Base-by-base conservation (phyloP, 2,888 invertebrate genomes). In the Meiosimyza decipiens region DNA sequence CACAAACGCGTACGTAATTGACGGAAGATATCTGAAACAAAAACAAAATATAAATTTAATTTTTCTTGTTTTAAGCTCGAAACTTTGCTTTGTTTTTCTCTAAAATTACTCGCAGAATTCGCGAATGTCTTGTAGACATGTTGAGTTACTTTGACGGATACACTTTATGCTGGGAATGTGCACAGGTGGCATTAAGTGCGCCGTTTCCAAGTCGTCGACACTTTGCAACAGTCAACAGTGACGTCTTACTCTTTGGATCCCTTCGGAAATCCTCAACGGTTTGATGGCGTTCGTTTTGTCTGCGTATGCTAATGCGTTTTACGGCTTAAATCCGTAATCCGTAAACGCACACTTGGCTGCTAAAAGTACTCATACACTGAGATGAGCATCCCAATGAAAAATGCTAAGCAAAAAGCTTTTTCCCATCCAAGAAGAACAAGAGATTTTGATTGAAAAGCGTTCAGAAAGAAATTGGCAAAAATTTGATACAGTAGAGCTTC, bases 111-210 rank as follows among this genome's bases (percentile, higher is more conserved):
- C 40, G 40, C 40, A 40, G 40, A 9, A 18, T 51, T 51, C 33
- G 16, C 11, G 12, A 7, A 40, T 59, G 59, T 66, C 33, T 16
- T 22, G 11, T 51, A 5, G 22, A 5, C 57, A 6, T 71, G 47
- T 71, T 71, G 54, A 54, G 13, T 40, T 16, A 18, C 51, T 13
- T n/a, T 22, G 7, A 16, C 33, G 51, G n/a, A 52, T 60, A 65
- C 50, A 68, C 64, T 54, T 40, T 40, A 54, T 33, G 33, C 69
- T 84, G 85, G 80, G 84, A 85, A 83, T 75, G 75, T 69, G 66
- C 76, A 78, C 84, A 84, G 85, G 81, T 85, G 85, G 75, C 78
- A 76, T 77, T 82, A 82, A 84, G 83, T 83, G 80, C 79, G 75
- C 71, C 76, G 71, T 73, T 40, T 9, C 40, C 81, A 79, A 79